Percentiles rank a stretch among this genome's conserved stretches.
These are phyloP conservation scores for Erebia epiphron DNA, from an alignment of 2,888 invertebrate species.

Conservation along the genomic window DNA sequence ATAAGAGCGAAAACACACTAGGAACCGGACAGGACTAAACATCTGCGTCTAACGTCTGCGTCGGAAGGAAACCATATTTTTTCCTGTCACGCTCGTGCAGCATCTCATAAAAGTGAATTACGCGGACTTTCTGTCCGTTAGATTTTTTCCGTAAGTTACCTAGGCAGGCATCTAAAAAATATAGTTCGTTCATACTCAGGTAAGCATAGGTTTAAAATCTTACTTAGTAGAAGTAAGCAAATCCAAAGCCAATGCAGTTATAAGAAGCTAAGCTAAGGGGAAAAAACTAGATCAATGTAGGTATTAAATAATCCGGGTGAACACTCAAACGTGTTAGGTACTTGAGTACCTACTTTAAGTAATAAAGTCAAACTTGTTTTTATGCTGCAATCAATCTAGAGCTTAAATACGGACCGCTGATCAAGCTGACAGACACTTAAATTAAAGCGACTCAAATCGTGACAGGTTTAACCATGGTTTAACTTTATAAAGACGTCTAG, in stretches of 20 bases:
- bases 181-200: too few relatives aligned
- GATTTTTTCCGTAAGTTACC: too few relatives aligned
- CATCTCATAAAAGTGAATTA: too few relatives aligned
- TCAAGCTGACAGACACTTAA: neutral
- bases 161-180: too few relatives aligned
- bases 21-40: too few relatives aligned
- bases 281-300: neutral
- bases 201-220: too few relatives aligned
- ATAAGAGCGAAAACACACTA: too few relatives aligned
- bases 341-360: neutral
- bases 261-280: too few relatives aligned
- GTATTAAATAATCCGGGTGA: neutral
- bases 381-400: neutral
- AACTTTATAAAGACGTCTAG: neutral
- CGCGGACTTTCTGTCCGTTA: too few relatives aligned
- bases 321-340: neutral
- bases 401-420: neutral
- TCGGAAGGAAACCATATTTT: too few relatives aligned
- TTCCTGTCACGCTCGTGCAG: too few relatives aligned
- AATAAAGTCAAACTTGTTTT: neutral
- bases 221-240: neutral
- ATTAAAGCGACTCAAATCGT: conserved; percentile 1
- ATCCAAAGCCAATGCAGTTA: neutral
- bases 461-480: conserved; percentile 11
- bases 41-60: too few relatives aligned